phyloP scores from a whole-genome alignment of 2,113 vertebrate species.

The Lichenostomus cassidix region DNA sequence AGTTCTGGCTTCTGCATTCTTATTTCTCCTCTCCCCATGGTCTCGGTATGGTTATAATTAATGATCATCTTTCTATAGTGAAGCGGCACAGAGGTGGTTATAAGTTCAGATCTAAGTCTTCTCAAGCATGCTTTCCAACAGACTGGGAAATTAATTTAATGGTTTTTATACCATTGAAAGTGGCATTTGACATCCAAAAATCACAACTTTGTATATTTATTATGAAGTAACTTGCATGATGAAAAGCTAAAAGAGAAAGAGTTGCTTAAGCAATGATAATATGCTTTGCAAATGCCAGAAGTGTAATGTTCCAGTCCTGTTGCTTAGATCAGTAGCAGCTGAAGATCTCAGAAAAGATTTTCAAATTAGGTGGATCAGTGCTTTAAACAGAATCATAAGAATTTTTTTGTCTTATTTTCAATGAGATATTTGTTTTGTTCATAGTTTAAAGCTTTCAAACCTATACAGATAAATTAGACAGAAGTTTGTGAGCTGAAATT shows the following conservation, averaged over 20 bases:
- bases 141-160: not conserved
- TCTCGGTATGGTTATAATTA: conserved; percentile 27
- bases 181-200: not conserved
- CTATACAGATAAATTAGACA: not conserved
- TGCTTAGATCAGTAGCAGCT: not conserved
- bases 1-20: not conserved
- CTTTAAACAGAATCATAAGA: not conserved
- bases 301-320: rapidly evolving
- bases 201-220: not conserved
- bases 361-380: not conserved
- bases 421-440: not conserved
- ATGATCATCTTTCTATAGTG: not conserved
- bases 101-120: conserved; percentile 9
- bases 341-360: not conserved
- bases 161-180: not conserved
- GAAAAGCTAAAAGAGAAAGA: not conserved
- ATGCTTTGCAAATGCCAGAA: not conserved
- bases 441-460: not conserved
- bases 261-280: not conserved
- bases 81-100: not conserved
- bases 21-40: conserved; percentile 16
- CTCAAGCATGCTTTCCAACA: not conserved
- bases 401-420: not conserved
- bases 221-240: not conserved
- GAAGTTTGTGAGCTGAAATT: not conserved